Evolutionary conservation across 2,888 invertebrate species (phyloP).

Genomic region (Hydrotaea cyrtoneurina): DNA sequence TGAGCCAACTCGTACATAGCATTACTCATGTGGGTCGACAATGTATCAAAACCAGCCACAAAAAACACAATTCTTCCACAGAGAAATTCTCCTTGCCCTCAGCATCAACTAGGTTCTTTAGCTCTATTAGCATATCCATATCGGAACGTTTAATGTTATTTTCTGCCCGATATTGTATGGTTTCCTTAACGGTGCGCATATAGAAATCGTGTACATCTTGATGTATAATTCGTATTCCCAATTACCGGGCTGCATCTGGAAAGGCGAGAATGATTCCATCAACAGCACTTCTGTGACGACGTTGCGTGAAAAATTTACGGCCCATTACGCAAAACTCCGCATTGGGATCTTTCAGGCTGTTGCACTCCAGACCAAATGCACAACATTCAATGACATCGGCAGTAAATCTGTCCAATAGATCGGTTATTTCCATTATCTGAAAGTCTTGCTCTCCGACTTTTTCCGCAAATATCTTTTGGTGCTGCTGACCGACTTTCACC

Average conservation of each 20-base stretch:
- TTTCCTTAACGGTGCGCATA: constrained; percentile 76
- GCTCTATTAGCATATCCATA: constrained; percentile 80
- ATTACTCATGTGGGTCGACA: constrained; percentile 84
- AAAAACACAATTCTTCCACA: constrained; percentile 72
- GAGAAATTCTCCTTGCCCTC: constrained; percentile 44
- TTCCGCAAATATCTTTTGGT: constrained; percentile 60
- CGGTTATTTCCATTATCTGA: constrained; percentile 70
- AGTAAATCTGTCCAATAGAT: constrained; percentile 80
- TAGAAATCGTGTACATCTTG: constrained; percentile 75
- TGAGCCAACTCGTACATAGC: constrained; percentile 70
- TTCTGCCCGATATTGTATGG: constrained; percentile 77
- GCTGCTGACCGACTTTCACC: constrained; percentile 66
- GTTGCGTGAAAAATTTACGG: constrained; percentile 65
- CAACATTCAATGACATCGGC: constrained; percentile 82
- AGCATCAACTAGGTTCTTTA: constrained; percentile 70
- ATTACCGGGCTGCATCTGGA: constrained; percentile 69
- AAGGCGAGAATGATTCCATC: constrained; percentile 65
- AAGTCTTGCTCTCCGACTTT: not conserved
- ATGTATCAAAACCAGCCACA: constrained; percentile 84
- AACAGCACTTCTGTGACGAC: constrained; percentile 68
- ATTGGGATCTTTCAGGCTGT: constrained; percentile 76
- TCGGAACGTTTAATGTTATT: constrained; percentile 79
- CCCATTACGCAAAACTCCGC: constrained; percentile 77
- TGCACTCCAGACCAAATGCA: constrained; percentile 81
- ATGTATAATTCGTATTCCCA: constrained; percentile 70